Evolutionary conservation across 2,888 invertebrate species (phyloP).

Genomic region (Embidobia sp.): DNA sequence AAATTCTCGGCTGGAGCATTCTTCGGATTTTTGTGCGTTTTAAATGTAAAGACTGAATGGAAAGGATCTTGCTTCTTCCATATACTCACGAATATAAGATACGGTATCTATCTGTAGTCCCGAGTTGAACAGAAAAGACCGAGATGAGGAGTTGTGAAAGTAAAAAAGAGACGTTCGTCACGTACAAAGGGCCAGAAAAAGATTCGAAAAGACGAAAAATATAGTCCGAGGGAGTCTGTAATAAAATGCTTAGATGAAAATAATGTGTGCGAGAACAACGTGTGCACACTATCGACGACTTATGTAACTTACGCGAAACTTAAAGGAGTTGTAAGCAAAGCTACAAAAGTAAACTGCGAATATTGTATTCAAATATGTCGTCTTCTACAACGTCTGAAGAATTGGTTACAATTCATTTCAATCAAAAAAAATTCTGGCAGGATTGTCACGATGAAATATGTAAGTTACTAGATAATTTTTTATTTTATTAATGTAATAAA

Average conservation of each 20-base stretch:
- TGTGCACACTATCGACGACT: conserved; percentile 17
- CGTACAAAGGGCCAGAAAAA: conserved; percentile 31
- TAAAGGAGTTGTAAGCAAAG: background rate
- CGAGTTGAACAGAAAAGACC: conserved; percentile 11
- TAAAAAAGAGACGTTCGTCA: conserved; percentile 45
- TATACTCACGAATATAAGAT: conserved; percentile 41
- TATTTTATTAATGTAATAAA: too few relatives aligned
- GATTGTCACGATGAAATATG: too few relatives aligned
- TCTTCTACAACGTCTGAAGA: too few relatives aligned
- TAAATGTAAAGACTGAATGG: conserved; percentile 44
- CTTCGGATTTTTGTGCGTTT: conserved; percentile 38
- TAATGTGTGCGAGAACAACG: conserved; percentile 34
- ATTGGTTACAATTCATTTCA: too few relatives aligned
- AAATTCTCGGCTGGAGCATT: conserved; percentile 29
- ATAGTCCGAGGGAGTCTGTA: conserved; percentile 26
- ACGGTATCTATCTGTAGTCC: conserved; percentile 37
- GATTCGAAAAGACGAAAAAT: conserved; percentile 11
- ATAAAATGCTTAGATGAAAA: conserved; percentile 30
- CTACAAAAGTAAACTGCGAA: background rate
- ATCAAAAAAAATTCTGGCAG: too few relatives aligned
- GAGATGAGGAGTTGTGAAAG: conserved; percentile 12
- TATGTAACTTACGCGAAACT: conserved; percentile 3
- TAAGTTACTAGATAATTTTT: too few relatives aligned
- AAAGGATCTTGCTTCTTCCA: conserved; percentile 31
- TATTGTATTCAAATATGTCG: too few relatives aligned